Evolutionary conservation across 2,113 vertebrate species (phyloP), one percentile per base, ranked within the genome.

Genomic region (Menura novaehollandiae): DNA sequence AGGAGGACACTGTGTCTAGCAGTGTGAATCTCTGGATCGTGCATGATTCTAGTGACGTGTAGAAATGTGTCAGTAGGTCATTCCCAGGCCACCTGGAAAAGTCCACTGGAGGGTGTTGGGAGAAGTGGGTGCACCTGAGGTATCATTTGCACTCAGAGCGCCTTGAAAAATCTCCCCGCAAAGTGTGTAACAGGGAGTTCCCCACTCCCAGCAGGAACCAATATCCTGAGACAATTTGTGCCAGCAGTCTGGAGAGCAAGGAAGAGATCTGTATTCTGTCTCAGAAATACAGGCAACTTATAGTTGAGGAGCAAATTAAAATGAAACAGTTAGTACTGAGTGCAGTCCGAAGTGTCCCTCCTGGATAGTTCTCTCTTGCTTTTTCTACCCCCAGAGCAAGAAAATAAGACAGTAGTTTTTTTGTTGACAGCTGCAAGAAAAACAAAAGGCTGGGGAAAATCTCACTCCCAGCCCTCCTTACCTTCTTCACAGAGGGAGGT

Each of bases 401-500:
- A 84, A 95, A 93, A 81, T 60, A 80, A 87, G 58, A 41, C 17
- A 28, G 33, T n/a, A 47, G 0, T 75, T 5, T n/a, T n/a, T 49
- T 72, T 62, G 39, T 80, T 59, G 52, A 73, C 33, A 56, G 59
- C 59, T 51, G 74, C 72, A 84, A 93, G 71, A 72, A 91, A 94
- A 95, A 90, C 62, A 95, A 94, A 97, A 89, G 94, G 44, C 89
- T 89, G 33, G 23, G 58, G 59, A 49, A 93, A 77, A 84, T 14
- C 72, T 92, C 37, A 43, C 79, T 93, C 41, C 78, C 89, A 71
- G 35, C 53, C 78, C 26, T 88, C 47, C 82, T 93, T 95, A 85
- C 80, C 56, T 39, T 85, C 78, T 85, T 96, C 92, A 27, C 91
- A 97, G 91, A 58, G 58, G 89, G 95, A 92, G 76, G 60, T 79